Conservation (phyloP, 2,888 invertebrate species). For the Eulithis testata region DNA sequence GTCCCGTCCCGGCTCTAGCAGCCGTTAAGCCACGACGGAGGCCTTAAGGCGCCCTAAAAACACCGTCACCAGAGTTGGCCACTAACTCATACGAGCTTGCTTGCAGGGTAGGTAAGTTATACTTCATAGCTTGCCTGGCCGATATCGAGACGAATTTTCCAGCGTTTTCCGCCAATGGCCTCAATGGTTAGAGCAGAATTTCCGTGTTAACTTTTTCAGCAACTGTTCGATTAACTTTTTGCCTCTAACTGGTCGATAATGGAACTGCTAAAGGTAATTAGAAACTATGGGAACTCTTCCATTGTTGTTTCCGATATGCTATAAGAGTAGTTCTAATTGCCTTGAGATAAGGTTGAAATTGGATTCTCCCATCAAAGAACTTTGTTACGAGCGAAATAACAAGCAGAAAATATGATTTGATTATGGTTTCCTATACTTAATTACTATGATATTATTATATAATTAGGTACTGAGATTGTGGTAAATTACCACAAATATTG, state of each 20-base stretch:
- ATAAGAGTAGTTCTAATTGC: background rate
- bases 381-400: background rate
- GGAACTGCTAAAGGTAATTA: slow-evolving; percentile 32
- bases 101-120: no score
- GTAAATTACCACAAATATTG: no score
- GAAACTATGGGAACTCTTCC: slow-evolving; percentile 35
- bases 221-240: slow-evolving; percentile 40
- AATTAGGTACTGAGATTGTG: no score
- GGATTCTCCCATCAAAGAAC: background rate
- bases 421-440: no score
- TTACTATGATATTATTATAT: no score
- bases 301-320: slow-evolving; percentile 17
- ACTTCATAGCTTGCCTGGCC: background rate
- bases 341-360: slow-evolving; percentile 13
- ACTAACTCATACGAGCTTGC: no score
- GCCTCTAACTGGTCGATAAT: slow-evolving; percentile 33
- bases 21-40: no score
- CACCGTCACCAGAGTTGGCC: no score
- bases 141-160: slow-evolving; percentile 7
- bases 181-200: slow-evolving; percentile 29
- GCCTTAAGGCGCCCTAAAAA: no score
- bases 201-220: slow-evolving; percentile 37
- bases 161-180: slow-evolving; percentile 18
- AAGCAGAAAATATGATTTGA: no score
- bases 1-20: no score